These are phyloP conservation scores for Lucilia cuprina DNA, from an alignment of 1,140 invertebrate species.

Conservation along the genomic window DNA sequence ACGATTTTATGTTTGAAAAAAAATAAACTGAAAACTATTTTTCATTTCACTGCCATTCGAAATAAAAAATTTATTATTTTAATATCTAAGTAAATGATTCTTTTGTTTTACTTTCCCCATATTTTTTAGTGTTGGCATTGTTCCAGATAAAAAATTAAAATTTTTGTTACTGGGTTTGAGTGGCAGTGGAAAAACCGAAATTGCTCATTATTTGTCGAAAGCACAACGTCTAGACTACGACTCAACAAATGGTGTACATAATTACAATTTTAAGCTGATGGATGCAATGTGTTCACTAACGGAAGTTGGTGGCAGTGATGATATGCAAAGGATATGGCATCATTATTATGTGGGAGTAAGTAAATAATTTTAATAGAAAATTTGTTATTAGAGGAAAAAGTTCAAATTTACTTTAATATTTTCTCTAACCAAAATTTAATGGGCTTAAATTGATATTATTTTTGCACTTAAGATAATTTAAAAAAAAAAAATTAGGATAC, in stretches of 20 bases:
- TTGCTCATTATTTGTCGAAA: constrained; percentile 45
- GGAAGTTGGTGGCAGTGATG: constrained; percentile 52
- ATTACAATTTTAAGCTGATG: constrained; percentile 37
- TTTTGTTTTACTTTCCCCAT: neutral
- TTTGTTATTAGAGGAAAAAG: too few relatives aligned
- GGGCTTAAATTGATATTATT: too few relatives aligned
- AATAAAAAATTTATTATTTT: neutral
- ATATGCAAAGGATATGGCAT: constrained; percentile 58
- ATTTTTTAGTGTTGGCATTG: constrained; percentile 26
- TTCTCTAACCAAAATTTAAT: too few relatives aligned
- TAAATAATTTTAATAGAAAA: neutral
- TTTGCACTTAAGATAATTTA: too few relatives aligned
- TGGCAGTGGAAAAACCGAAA: constrained; percentile 54
- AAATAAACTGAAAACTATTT: neutral
- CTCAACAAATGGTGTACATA: constrained; percentile 54
- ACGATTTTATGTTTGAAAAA: neutral
- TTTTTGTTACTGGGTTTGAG: constrained; percentile 48
- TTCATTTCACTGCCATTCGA: neutral
- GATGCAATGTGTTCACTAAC: constrained; percentile 43
- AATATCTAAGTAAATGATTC: neutral
- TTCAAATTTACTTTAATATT: too few relatives aligned
- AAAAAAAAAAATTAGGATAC: too few relatives aligned
- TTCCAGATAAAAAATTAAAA: constrained; percentile 40
- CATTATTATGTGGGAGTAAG: constrained; percentile 47
- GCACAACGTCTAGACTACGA: constrained; percentile 39